These are phyloP conservation scores for Strix aluco DNA, from an alignment of 2,113 vertebrate genomes.

Conservation along the genomic window DNA sequence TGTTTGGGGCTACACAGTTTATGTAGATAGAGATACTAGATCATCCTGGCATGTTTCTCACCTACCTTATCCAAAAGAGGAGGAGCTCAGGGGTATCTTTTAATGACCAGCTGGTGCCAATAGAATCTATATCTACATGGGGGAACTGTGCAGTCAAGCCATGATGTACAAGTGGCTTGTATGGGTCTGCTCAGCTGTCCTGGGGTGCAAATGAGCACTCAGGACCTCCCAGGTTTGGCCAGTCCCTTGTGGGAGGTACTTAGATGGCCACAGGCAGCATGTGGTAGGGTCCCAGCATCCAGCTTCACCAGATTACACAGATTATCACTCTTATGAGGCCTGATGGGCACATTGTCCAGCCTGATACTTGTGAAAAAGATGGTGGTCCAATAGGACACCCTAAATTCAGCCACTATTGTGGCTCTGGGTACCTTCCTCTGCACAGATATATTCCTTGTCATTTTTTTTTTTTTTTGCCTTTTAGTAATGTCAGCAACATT, in stretches of 20 bases:
- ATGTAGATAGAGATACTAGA: background rate
- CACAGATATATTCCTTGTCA: background rate
- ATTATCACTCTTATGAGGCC: background rate
- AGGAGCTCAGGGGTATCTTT: background rate
- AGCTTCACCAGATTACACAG: background rate
- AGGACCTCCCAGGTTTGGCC: background rate
- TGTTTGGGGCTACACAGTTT: background rate
- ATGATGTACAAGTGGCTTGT: background rate
- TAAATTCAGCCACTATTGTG: background rate
- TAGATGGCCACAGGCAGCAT: background rate
- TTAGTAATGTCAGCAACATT: background rate
- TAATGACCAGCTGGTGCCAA: background rate
- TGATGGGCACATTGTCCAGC: background rate
- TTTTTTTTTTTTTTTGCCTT: too few species aligned
- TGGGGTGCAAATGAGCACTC: background rate
- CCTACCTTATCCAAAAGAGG: background rate
- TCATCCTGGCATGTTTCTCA: background rate
- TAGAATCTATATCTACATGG: background rate
- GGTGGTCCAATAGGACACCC: background rate
- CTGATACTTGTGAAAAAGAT: background rate
- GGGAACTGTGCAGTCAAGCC: background rate
- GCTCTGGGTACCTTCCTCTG: background rate
- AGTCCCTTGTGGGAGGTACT: background rate
- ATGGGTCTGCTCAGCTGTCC: background rate
- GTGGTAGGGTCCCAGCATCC: background rate